Conservation (phyloP, 2,888 invertebrate species). For the Carcina quercana region DNA sequence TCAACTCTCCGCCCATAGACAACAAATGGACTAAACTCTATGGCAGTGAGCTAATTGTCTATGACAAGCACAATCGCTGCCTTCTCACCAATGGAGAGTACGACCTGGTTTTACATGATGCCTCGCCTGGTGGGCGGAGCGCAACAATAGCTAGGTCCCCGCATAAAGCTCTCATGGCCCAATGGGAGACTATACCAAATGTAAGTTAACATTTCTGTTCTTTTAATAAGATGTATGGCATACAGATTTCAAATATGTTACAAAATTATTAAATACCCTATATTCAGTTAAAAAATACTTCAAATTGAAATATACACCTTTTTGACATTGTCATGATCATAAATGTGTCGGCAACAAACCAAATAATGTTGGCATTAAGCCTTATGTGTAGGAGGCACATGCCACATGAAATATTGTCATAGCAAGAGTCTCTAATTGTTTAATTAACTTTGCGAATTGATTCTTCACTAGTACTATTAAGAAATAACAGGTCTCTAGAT, state of each 20-base stretch:
- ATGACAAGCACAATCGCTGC: slow-evolving; percentile 92
- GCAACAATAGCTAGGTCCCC: slow-evolving; percentile 60
- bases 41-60: slow-evolving; percentile 89
- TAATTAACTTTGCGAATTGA: neutral
- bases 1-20: slow-evolving; percentile 35
- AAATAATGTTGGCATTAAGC: too few species aligned
- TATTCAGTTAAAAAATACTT: too few species aligned
- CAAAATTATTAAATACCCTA: too few species aligned
- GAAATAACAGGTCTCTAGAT: neutral
- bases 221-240: too few species aligned
- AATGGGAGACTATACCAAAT: slow-evolving; percentile 76
- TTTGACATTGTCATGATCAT: too few species aligned
- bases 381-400: too few species aligned
- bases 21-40: slow-evolving; percentile 76
- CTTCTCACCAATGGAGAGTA: slow-evolving; percentile 92
- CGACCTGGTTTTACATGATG: slow-evolving; percentile 88
- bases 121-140: slow-evolving; percentile 78
- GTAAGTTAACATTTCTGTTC: slow-evolving; percentile 45
- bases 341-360: too few species aligned
- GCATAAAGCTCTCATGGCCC: slow-evolving; percentile 66
- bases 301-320: too few species aligned
- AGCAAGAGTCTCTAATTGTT: neutral
- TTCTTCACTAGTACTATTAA: too few species aligned
- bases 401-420: too few species aligned
- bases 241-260: too few species aligned